A percentile compares a stretch with the other conserved stretches of the same genome.
phyloP scores from a whole-genome alignment of 2,888 invertebrate genomes.

The Luperina testacea region DNA sequence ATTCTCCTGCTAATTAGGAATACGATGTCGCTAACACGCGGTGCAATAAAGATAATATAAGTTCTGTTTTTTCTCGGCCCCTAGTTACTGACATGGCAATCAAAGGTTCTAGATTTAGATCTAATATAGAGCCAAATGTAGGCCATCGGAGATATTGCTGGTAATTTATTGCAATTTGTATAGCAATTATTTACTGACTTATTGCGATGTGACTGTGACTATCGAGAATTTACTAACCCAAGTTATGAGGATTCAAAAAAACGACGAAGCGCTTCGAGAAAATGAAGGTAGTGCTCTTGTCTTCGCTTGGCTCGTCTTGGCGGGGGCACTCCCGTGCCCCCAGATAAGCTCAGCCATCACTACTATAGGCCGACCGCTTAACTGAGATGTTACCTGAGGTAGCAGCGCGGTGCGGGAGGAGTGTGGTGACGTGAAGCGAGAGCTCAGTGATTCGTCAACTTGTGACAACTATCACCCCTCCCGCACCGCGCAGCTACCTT shows the following conservation, averaged over 20 bases:
- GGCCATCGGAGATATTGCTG: constrained; percentile 19
- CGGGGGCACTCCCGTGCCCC: too few species aligned
- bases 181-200: constrained; percentile 19
- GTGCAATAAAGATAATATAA: constrained; percentile 72
- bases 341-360: background rate
- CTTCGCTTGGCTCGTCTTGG: too few species aligned
- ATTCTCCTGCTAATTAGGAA: constrained; percentile 72
- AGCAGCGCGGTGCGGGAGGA: too few species aligned
- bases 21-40: constrained; percentile 65
- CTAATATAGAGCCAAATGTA: constrained; percentile 37
- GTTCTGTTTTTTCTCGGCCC: constrained; percentile 51
- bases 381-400: too few species aligned
- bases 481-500: too few species aligned
- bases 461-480: too few species aligned
- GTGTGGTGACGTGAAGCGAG: too few species aligned
- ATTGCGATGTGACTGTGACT: background rate
- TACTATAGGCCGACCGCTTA: background rate
- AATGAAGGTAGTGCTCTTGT: too few species aligned
- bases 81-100: constrained; percentile 27
- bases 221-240: background rate
- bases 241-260: too few species aligned
- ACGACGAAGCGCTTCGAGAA: too few species aligned
- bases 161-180: constrained; percentile 27
- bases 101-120: constrained; percentile 43
- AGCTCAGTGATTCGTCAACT: too few species aligned